These are phyloP conservation scores for Sminthurides bifidus DNA, from an alignment of 1,140 invertebrate species.

Conservation along the genomic window DNA sequence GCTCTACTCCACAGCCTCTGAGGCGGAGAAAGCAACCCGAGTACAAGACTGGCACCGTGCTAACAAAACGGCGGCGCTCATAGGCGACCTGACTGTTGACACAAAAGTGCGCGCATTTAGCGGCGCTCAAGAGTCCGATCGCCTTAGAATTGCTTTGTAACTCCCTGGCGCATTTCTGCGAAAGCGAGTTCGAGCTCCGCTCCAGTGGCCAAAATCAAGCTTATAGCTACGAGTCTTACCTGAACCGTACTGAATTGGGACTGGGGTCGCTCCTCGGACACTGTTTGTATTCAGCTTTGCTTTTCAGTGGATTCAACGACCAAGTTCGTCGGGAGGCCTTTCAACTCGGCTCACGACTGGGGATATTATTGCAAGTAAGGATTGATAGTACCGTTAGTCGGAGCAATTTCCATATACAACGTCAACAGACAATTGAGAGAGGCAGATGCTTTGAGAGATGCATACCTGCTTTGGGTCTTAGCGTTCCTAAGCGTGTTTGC, in stretches of 20 bases:
- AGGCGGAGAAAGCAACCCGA: background rate
- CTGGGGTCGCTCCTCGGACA: conserved; percentile 12
- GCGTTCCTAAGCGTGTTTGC: too few relatives aligned
- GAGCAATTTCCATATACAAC: too few relatives aligned
- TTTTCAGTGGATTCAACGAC: conserved; percentile 9
- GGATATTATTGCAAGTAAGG: conserved; percentile 7
- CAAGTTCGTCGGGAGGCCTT: background rate
- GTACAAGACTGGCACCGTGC: conserved; percentile 3
- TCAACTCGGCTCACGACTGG: conserved; percentile 6
- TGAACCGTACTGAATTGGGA: background rate
- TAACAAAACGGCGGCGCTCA: conserved; percentile 13
- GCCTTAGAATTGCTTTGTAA: conserved; percentile 11
- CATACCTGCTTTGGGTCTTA: too few relatives aligned
- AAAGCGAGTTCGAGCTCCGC: conserved; percentile 14
- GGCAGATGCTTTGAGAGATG: too few relatives aligned
- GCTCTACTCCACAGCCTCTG: too few relatives aligned
- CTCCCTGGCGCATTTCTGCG: conserved; percentile 9
- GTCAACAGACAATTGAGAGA: too few relatives aligned
- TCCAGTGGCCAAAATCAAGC: background rate
- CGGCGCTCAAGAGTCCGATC: conserved; percentile 11
- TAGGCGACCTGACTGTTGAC: conserved; percentile 14
- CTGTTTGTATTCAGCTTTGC: conserved; percentile 2
- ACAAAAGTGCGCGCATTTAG: conserved; percentile 11
- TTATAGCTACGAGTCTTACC: conserved; percentile 3
- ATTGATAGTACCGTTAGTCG: background rate